Evolutionary conservation across 2,797 vertebrate genomes (phyloP).

Genomic region (Hylomyscus alleni): DNA sequence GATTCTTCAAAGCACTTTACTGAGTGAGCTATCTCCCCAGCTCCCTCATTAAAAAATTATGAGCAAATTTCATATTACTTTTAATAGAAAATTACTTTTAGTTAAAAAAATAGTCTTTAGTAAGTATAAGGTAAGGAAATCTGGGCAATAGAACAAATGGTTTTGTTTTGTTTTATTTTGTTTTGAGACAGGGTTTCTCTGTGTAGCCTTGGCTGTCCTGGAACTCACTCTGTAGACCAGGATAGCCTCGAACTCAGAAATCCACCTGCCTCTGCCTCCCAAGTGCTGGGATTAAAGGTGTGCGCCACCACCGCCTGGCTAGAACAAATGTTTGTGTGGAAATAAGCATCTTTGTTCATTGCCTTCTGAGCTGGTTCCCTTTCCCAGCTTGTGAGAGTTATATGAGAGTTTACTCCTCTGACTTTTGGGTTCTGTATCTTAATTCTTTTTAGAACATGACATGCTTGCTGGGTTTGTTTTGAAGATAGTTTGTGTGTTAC

Average conservation of each 20-base stretch:
- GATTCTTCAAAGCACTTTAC: neutral
- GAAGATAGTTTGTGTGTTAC: neutral
- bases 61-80: constrained; percentile 13
- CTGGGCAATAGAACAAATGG: neutral
- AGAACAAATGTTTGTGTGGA: neutral
- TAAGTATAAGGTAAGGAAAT: neutral
- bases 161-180: too few relatives aligned
- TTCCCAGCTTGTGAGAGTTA: neutral
- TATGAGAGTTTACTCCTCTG: neutral
- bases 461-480: neutral
- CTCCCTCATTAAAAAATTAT: neutral
- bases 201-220: too few relatives aligned
- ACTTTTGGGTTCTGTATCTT: neutral
- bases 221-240: too few relatives aligned
- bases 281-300: too few relatives aligned
- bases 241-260: too few relatives aligned
- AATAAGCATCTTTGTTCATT: neutral
- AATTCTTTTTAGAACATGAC: neutral
- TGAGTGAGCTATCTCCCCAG: neutral
- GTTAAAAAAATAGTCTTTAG: neutral
- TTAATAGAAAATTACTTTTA: neutral
- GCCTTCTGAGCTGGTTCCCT: neutral
- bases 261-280: too few relatives aligned
- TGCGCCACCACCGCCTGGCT: too few relatives aligned
- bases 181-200: too few relatives aligned